Conservation (phyloP, 2,113 vertebrate genomes). For the Numenius arquata region DNA sequence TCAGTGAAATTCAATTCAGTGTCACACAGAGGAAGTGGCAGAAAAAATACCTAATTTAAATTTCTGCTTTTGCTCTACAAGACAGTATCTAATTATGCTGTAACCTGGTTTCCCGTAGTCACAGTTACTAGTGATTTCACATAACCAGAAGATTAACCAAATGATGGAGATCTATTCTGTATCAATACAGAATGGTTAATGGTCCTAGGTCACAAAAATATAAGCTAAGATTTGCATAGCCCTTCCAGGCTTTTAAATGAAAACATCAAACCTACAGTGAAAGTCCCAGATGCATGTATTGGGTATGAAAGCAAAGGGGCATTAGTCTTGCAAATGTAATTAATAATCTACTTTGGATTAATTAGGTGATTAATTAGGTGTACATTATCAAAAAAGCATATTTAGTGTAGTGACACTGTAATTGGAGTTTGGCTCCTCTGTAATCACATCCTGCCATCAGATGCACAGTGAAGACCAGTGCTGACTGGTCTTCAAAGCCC, state of each 20-base stretch:
- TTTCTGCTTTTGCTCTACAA: neutral
- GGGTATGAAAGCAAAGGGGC: neutral
- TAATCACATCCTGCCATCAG: neutral
- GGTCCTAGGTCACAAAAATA: neutral
- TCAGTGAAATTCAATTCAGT: too few species aligned
- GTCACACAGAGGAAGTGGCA: neutral
- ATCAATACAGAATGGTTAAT: neutral
- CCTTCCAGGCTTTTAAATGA: neutral
- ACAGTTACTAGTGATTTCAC: neutral
- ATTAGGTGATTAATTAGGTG: neutral
- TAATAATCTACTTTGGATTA: neutral
- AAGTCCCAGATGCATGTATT: neutral
- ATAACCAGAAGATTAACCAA: neutral
- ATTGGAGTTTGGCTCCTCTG: neutral
- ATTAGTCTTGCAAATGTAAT: neutral
- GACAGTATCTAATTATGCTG: neutral
- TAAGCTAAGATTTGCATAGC: neutral
- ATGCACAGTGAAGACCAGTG: neutral
- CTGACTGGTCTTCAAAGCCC: neutral
- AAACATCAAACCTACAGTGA: neutral
- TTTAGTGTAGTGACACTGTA: neutral
- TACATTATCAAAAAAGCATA: neutral
- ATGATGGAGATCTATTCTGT: neutral
- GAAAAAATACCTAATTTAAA: neutral
- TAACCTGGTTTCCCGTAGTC: neutral